These are phyloP conservation scores for Alectura lathami DNA, from an alignment of 2,113 vertebrate genomes.

Conservation along the genomic window DNA sequence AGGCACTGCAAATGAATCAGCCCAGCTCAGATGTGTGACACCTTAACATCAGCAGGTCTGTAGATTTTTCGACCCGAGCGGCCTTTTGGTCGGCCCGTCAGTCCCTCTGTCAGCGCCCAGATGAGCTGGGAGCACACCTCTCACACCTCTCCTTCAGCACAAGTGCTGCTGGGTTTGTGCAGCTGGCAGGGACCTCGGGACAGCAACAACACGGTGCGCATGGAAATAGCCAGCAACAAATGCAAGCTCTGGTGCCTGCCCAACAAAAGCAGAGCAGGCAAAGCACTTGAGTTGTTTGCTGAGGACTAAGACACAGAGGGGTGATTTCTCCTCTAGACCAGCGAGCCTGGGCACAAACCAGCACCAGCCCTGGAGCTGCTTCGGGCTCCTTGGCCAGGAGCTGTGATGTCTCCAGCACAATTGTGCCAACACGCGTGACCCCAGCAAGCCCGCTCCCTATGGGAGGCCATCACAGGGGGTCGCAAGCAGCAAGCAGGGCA, in stretches of 20 bases:
- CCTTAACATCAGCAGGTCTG: accelerated
- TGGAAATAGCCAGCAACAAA: neutral
- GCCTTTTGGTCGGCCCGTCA: accelerated
- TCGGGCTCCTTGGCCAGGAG: neutral
- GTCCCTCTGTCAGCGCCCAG: neutral
- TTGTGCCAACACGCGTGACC: neutral
- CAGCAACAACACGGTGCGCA: accelerated
- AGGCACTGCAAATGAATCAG: neutral
- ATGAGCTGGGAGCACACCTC: neutral
- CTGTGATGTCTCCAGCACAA: neutral
- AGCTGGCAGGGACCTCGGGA: neutral
- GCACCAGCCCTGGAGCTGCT: accelerated
- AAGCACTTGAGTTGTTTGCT: neutral
- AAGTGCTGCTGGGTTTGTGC: neutral
- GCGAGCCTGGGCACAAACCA: neutral
- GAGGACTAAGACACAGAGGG: accelerated
- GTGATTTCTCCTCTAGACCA: neutral
- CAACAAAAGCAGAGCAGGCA: neutral
- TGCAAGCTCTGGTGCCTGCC: accelerated
- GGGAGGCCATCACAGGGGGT: neutral
- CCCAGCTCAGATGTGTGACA: neutral
- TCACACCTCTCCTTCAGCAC: accelerated
- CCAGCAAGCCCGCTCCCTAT: accelerated
- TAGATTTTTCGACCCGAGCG: accelerated
- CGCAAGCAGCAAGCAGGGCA: neutral